Evolutionary conservation across 1,140 invertebrate genomes (phyloP), one percentile per base, ranked within the genome.

Genomic region (Drosophila micromelanica): DNA sequence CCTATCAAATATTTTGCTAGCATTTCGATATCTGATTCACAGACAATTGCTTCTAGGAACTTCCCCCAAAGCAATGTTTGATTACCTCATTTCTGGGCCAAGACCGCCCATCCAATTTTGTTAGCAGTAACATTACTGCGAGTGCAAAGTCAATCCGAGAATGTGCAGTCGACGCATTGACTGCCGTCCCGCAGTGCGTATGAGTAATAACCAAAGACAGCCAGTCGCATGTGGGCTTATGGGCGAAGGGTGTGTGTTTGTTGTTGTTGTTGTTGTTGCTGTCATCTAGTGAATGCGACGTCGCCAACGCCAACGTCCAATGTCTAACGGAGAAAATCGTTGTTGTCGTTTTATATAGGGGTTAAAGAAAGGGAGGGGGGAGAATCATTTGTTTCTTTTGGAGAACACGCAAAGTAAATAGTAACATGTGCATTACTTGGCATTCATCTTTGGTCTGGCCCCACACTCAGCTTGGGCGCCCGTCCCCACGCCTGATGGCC

Each of bases 341-440:
- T 62, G 38, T 63, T 54, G 56, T 68, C 27, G 30, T n/a, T n/a
- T n/a, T n/a, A n/a, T 13, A 13, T 30, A 27, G 35, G 42, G 35
- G 6, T 5, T n/a, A n/a, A n/a, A n/a, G n/a, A 5, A 6, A 42
- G 30, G 3, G 23, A 35, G 11, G 40, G 32, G 27, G 35, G 46
- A 42, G 46, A 46, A 54, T 70, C 67, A 46, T 80, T 78, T 82
- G 72, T 79, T 82, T 76, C 57, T 71, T 80, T 85, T 78, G 68
- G 63, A 56, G 60, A 76, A 79, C 75, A 86, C 71, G 84, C 76
- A 76, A 87, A 87, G 82, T 87, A 87, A 87, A 87, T 87, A 89
- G 82, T 87, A 79, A 87, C 82, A 87, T 87, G 84, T 87, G 82
- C 79, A 82, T 86, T 87, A 82, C 82, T 86, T 86, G 82, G 82